These are phyloP conservation scores for Sogatella furcifera DNA, from an alignment of 1,140 invertebrate species.

Conservation along the genomic window DNA sequence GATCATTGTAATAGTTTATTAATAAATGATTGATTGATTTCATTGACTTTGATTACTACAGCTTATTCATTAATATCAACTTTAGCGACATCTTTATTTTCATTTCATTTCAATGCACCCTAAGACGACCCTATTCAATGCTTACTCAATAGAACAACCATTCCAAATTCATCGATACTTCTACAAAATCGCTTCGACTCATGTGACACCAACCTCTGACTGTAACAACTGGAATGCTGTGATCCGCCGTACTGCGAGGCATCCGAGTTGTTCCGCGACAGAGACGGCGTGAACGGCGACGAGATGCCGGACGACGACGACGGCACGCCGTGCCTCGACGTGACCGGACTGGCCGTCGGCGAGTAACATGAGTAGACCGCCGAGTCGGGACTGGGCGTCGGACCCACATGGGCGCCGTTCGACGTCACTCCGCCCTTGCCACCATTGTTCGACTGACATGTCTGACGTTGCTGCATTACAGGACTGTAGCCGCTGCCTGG, in stretches of 20 bases:
- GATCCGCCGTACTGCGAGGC: slow-evolving; percentile 52
- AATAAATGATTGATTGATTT: too few species aligned
- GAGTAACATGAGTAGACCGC: slow-evolving; percentile 76
- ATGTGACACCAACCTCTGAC: slow-evolving; percentile 45
- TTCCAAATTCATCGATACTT: neutral
- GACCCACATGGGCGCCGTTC: slow-evolving; percentile 23
- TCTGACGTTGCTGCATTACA: slow-evolving; percentile 21
- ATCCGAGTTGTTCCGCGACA: slow-evolving; percentile 81
- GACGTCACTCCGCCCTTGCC: neutral
- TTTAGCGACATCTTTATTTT: too few species aligned
- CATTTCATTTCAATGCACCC: too few species aligned
- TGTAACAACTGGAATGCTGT: slow-evolving; percentile 62
- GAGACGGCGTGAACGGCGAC: slow-evolving; percentile 60
- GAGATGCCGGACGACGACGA: slow-evolving; percentile 38
- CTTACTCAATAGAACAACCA: too few species aligned
- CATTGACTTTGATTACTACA: too few species aligned
- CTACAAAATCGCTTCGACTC: neutral
- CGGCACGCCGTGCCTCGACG: slow-evolving; percentile 57
- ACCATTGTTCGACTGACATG: slow-evolving; percentile 4
- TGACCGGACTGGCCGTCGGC: slow-evolving; percentile 73
- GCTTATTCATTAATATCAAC: too few species aligned
- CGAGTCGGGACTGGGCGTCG: slow-evolving; percentile 68
- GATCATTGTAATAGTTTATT: too few species aligned
- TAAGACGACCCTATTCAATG: too few species aligned
- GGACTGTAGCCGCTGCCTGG: slow-evolving; percentile 22